Conservation (phyloP, 2,113 vertebrate species). For the Notechis scutatus region DNA sequence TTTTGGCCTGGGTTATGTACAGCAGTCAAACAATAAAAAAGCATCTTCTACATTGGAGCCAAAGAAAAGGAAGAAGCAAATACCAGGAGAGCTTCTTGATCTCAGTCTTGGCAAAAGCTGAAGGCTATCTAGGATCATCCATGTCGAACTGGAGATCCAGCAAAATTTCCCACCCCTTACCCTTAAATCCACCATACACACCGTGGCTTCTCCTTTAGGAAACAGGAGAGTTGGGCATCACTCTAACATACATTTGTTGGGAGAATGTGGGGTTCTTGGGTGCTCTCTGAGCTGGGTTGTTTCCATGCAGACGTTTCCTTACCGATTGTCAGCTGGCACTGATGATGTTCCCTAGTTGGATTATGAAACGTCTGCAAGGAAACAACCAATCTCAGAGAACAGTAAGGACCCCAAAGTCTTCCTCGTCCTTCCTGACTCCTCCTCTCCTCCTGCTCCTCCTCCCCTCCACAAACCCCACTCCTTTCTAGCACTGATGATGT, state of each 20-base stretch:
- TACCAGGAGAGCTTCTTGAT: neutral
- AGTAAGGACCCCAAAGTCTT: neutral
- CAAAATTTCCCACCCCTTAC: neutral
- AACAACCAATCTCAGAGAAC: neutral
- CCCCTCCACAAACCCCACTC: no score
- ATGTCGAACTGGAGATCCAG: neutral
- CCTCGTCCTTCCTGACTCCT: no score
- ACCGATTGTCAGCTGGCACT: no score
- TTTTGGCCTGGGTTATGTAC: neutral
- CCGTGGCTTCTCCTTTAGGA: neutral
- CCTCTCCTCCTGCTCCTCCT: no score
- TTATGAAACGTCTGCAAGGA: no score
- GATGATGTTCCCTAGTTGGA: no score
- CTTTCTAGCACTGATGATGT: no score
- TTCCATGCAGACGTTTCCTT: no score
- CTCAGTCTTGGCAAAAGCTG: neutral
- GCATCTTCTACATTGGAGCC: neutral
- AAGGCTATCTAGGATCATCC: neutral
- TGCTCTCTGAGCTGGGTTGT: no score
- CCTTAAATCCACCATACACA: neutral
- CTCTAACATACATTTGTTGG: no score
- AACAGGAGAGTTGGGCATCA: neutral
- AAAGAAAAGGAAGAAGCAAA: neutral
- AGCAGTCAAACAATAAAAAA: neutral
- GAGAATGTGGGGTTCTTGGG: no score